A percentile compares a stretch with the other conserved stretches of the same genome.
These are phyloP conservation scores for Ascidia mentula DNA, from an alignment of 23 tunicate genomes.

Conservation along the genomic window DNA sequence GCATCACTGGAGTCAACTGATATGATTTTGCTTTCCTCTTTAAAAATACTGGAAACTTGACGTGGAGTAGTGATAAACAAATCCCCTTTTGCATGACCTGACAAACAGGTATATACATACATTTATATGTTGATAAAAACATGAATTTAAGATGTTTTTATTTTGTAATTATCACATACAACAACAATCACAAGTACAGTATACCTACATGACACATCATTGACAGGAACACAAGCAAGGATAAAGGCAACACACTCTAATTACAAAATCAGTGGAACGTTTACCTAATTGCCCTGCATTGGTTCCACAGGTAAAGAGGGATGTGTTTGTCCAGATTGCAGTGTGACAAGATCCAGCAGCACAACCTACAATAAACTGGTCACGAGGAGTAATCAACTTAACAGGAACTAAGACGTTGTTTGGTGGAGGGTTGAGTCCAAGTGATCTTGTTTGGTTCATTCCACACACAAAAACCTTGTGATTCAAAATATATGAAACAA, in stretches of 20 bases:
- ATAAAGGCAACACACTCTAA: too few relatives aligned
- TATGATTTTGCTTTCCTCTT: constrained; percentile 35
- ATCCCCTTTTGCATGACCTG: constrained; percentile 82
- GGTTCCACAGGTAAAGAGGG: constrained; percentile 77
- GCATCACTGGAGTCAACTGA: constrained; percentile 70
- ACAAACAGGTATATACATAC: background rate
- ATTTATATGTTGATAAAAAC: too few relatives aligned
- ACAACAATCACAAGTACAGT: too few relatives aligned
- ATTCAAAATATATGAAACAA: background rate
- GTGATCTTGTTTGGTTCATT: constrained; percentile 38
- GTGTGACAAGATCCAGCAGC: constrained; percentile 69
- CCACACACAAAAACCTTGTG: constrained; percentile 56
- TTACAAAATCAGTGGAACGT: background rate
- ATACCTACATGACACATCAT: too few relatives aligned
- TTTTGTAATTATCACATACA: too few relatives aligned
- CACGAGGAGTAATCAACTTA: constrained; percentile 10
- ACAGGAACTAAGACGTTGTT: constrained; percentile 23
- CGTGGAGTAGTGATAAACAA: constrained; percentile 59
- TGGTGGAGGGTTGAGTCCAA: constrained; percentile 52
- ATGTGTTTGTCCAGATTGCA: constrained; percentile 68
- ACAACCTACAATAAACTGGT: constrained; percentile 55
- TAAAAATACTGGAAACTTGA: constrained; percentile 66
- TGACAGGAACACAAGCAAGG: too few relatives aligned
- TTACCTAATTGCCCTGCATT: constrained; percentile 93
- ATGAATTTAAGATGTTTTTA: too few relatives aligned